Evolutionary conservation across 2,113 vertebrate genomes (phyloP).

Genomic region (Stictonetta naevosa): DNA sequence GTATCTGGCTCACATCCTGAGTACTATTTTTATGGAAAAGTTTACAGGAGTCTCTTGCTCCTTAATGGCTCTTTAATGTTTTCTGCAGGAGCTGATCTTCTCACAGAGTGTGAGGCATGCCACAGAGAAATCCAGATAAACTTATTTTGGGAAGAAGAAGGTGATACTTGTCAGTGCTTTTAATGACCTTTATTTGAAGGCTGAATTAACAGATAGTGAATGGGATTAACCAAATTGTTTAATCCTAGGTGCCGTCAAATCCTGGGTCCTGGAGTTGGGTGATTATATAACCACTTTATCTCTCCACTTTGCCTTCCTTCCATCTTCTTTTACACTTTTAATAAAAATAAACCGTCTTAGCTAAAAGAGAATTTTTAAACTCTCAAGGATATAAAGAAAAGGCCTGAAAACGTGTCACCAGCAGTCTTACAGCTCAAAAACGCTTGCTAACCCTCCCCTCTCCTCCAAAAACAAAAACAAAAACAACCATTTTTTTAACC

Average conservation of each 20-base stretch:
- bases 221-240: background rate
- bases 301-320: accelerated
- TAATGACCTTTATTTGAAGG: background rate
- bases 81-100: background rate
- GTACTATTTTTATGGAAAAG: background rate
- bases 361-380: background rate
- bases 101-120: background rate
- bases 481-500: too few species aligned
- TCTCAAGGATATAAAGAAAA: background rate
- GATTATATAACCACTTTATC: background rate
- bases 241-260: background rate
- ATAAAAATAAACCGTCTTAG: background rate
- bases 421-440: background rate
- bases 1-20: background rate
- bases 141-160: background rate
- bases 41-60: background rate
- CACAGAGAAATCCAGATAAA: background rate
- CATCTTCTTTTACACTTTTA: background rate
- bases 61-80: background rate
- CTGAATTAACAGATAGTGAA: background rate
- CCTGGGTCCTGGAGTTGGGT: background rate
- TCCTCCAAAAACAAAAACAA: background rate
- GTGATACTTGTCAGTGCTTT: background rate
- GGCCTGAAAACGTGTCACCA: background rate
- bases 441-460: accelerated